Conservation (phyloP, 2,797 vertebrate species). For the Rhynchonycteris naso region DNA sequence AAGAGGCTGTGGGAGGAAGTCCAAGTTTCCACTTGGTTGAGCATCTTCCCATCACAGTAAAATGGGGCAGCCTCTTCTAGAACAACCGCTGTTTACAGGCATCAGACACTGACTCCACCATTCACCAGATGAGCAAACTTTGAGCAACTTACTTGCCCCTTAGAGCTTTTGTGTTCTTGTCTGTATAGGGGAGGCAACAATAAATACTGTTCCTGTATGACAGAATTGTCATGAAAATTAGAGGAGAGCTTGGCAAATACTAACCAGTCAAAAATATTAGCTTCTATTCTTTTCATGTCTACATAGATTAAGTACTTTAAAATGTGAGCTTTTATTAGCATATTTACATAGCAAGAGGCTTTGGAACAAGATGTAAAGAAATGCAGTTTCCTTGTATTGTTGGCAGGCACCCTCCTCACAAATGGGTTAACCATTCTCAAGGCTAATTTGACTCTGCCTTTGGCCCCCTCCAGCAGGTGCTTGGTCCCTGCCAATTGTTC, state of each 20-base stretch:
- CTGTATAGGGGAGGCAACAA: neutral
- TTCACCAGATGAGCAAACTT: neutral
- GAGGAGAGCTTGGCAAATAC: neutral
- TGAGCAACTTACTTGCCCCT: neutral
- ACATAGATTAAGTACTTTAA: neutral
- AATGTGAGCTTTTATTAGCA: neutral
- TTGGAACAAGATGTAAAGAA: neutral
- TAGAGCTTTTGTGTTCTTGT: neutral
- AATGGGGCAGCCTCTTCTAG: neutral
- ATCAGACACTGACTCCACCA: neutral
- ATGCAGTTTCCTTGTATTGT: neutral
- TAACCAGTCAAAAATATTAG: neutral
- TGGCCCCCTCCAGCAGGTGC: neutral
- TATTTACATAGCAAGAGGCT: neutral
- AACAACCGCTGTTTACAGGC: neutral
- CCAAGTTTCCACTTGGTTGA: neutral
- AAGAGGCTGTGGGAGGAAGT: neutral
- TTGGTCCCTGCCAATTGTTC: neutral
- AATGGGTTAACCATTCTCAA: neutral
- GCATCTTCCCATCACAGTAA: neutral
- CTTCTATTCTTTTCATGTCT: neutral
- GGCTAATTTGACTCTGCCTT: neutral
- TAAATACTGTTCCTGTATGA: neutral
- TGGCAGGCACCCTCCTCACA: neutral
- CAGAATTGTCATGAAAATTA: neutral